Percentiles rank a stretch among this genome's conserved stretches.
phyloP scores from a whole-genome alignment of 2,888 invertebrate species.

The Nymphalis polychloros region DNA sequence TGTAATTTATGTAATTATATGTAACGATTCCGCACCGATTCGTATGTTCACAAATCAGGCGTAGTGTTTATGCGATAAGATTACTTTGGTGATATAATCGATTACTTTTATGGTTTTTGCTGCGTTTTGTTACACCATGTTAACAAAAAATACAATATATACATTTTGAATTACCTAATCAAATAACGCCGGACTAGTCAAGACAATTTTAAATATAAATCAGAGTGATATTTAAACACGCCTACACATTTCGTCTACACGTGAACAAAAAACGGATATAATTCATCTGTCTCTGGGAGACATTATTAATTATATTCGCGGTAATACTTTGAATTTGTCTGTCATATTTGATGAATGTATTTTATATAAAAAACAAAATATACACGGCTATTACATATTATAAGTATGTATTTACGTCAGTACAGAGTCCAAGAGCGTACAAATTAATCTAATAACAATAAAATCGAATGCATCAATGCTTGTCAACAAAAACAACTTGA shows the following conservation, averaged over 20 bases:
- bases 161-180: constrained; percentile 12
- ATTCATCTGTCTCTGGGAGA: constrained; percentile 9
- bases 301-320: constrained; percentile 22
- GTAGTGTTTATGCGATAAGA: constrained; percentile 1
- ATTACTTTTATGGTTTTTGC: constrained; percentile 6
- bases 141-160: constrained; percentile 2
- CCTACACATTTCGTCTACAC: constrained; percentile 19
- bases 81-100: constrained; percentile 1
- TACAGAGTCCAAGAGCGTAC: background rate
- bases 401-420: background rate
- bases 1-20: constrained; percentile 22
- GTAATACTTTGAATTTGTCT: constrained; percentile 9
- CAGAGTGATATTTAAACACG: constrained; percentile 17
- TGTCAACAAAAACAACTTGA: background rate
- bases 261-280: constrained; percentile 16
- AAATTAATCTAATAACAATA: too few species aligned
- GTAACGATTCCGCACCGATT: constrained; percentile 9
- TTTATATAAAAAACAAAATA: too few species aligned
- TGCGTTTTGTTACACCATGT: background rate
- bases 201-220: constrained; percentile 10
- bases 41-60: constrained; percentile 17
- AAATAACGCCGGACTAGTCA: constrained; percentile 15
- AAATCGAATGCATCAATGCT: too few species aligned
- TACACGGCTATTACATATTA: background rate
- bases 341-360: constrained; percentile 19